phyloP scores from a whole-genome alignment of 2,797 vertebrate genomes.

The Pachyuromys duprasi region DNA sequence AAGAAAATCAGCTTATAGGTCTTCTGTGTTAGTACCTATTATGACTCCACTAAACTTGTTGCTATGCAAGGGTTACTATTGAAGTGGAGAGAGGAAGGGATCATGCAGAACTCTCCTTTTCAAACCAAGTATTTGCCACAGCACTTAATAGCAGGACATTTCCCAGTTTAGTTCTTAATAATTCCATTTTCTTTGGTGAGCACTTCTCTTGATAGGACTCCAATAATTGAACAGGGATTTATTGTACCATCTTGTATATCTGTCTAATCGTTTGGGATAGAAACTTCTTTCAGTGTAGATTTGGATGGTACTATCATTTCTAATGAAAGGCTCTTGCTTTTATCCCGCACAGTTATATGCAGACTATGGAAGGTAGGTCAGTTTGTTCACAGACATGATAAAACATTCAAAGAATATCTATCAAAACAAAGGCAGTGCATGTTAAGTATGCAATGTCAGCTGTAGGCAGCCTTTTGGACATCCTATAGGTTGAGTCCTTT shows the following conservation, averaged over 20 bases:
- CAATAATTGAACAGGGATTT: constrained; percentile 47
- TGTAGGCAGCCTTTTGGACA: neutral
- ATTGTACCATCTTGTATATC: constrained; percentile 61
- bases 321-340: constrained; percentile 66
- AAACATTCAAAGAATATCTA: constrained; percentile 42
- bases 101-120: constrained; percentile 61
- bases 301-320: constrained; percentile 63
- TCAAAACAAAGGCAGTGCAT: constrained; percentile 6
- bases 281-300: constrained; percentile 49
- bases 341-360: constrained; percentile 14
- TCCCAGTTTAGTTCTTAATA: constrained; percentile 61
- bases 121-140: constrained; percentile 64
- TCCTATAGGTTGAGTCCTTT: neutral
- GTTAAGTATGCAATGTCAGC: neutral
- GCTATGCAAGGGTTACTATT: neutral
- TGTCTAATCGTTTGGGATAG: constrained; percentile 68
- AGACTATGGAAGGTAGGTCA: neutral
- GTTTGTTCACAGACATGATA: neutral
- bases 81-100: too few species aligned
- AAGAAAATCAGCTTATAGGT: constrained; percentile 68
- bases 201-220: constrained; percentile 4
- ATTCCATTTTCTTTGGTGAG: constrained; percentile 62
- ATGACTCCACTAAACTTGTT: constrained; percentile 51
- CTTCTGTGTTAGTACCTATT: constrained; percentile 70
- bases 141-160: constrained; percentile 56